Base-by-base conservation (phyloP, 92 coral and sea anemone genomes). In the Epizoanthus ramosus region DNA sequence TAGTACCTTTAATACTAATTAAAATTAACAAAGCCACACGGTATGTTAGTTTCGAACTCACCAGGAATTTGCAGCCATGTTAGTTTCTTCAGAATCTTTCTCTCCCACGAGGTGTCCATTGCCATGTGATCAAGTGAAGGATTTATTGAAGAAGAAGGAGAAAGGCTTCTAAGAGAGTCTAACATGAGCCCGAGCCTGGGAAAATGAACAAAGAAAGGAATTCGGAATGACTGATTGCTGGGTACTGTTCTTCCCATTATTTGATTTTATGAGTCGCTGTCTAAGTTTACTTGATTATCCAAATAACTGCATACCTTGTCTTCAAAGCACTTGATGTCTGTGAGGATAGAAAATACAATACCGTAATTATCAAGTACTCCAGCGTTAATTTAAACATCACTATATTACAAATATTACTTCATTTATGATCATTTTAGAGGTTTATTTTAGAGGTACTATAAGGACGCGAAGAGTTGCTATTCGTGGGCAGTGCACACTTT, bases 101-200 rank as follows among this genome's bases (percentile, higher is more conserved):
- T 91, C 71, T 93, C 95, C 98, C 98, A 93, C 63, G 98, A 93
- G 5, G 98, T 89, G 83, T 93, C 98, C 45, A 93, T 92, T 0
- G 98, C 98, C 98, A 93, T 87, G 89, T 93, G 98, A 60, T 93
- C 98, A 75, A 93, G 89, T 10, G 95, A 89, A 45, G 98, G 98
- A 54, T 84, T 89, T 74, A 93, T 87, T 57, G 93, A 89, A 17
- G 98, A 91, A 6, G 87, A 84, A 19, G 89, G 84, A 3, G 87
- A 93, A 47, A 91, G 89, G 58, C 33, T 87, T 74, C 83, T 89
- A 72, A 93, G 85, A 17, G 95, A 88, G 60, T 91, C 98, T 1
- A 89, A 76, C 98, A 87, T 91, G 15, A 93, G 86, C 75, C 79
- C 81, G 85, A 93, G 72, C 80, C 95, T 91, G 71, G 52, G 21